phyloP scores from a whole-genome alignment of 2,113 vertebrate genomes.

The Chaetorhynchus papuensis region DNA sequence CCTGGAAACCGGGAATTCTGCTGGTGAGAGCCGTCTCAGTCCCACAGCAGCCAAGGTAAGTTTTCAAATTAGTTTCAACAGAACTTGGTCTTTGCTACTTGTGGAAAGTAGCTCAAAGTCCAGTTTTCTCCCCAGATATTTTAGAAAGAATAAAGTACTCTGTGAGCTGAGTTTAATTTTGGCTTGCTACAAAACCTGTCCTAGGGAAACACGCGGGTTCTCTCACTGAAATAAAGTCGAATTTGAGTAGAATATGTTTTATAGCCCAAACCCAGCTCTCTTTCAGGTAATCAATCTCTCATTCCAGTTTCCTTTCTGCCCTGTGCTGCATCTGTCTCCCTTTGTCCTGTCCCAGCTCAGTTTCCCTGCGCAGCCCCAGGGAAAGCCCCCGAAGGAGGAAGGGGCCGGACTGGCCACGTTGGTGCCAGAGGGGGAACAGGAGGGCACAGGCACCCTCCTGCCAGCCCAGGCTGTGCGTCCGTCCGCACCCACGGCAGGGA shows the following conservation, averaged over 20 bases:
- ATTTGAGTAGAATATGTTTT: too few species aligned
- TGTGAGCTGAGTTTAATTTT: background rate
- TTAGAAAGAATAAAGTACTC: background rate
- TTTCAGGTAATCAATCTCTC: background rate
- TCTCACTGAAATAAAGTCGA: background rate
- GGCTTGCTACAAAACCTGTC: background rate
- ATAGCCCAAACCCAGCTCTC: background rate
- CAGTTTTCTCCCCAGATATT: background rate
- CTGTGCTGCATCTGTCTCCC: fast-evolving
- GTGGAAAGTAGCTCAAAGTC: background rate
- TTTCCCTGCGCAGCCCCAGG: background rate
- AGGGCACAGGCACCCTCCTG: background rate
- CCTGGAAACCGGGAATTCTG: background rate
- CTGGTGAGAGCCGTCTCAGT: fast-evolving
- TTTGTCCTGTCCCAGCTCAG: fast-evolving
- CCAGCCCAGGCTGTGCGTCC: background rate
- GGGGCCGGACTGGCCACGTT: fast-evolving
- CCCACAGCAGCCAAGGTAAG: background rate
- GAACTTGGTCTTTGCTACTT: background rate
- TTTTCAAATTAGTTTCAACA: background rate
- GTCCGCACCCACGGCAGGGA: fast-evolving
- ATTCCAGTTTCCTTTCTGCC: too few species aligned
- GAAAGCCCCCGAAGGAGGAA: background rate
- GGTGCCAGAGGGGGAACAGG: background rate
- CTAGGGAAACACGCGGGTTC: fast-evolving